Conservation (phyloP, 64 coral and sea anemone species). For the Cladopsammia gracilis region DNA sequence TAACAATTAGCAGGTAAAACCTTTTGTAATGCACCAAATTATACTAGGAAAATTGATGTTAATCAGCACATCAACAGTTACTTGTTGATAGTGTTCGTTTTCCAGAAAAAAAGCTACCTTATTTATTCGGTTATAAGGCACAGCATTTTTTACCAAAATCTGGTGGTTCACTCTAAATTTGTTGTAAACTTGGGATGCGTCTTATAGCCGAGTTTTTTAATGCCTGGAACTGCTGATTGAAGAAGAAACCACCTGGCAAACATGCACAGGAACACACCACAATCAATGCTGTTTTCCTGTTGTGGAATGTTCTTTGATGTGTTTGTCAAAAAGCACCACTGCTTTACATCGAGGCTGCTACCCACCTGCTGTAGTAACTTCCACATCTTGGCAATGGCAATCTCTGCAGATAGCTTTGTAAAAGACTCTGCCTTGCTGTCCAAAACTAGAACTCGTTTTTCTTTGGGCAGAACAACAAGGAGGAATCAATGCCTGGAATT, state of each 20-base stretch:
- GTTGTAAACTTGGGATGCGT: too few relatives aligned
- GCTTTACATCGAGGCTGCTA: neutral
- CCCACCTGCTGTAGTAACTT: slow-evolving; percentile 28
- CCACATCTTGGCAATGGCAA: slow-evolving; percentile 17
- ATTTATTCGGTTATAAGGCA: too few relatives aligned
- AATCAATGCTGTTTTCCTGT: slow-evolving; percentile 47
- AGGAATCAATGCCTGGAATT: too few relatives aligned
- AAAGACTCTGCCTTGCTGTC: slow-evolving; percentile 28
- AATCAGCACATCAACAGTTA: too few relatives aligned
- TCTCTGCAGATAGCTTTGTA: slow-evolving; percentile 13
- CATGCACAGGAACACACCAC: slow-evolving; percentile 35
- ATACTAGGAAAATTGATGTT: too few relatives aligned
- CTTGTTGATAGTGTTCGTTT: too few relatives aligned
- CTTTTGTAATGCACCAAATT: too few relatives aligned
- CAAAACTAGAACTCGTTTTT: slow-evolving; percentile 43
- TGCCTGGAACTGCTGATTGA: neutral
- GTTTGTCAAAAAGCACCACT: slow-evolving; percentile 25
- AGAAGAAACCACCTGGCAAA: slow-evolving; percentile 52
- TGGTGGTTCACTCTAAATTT: too few relatives aligned
- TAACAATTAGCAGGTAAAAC: too few relatives aligned
- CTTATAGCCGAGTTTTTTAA: too few relatives aligned
- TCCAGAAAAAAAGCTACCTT: too few relatives aligned
- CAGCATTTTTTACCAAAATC: too few relatives aligned
- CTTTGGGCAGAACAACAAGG: slow-evolving; percentile 37
- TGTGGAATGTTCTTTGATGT: slow-evolving; percentile 45